Base-by-base conservation (phyloP, 1,140 invertebrate genomes). In the Heliconius hermathena region DNA sequence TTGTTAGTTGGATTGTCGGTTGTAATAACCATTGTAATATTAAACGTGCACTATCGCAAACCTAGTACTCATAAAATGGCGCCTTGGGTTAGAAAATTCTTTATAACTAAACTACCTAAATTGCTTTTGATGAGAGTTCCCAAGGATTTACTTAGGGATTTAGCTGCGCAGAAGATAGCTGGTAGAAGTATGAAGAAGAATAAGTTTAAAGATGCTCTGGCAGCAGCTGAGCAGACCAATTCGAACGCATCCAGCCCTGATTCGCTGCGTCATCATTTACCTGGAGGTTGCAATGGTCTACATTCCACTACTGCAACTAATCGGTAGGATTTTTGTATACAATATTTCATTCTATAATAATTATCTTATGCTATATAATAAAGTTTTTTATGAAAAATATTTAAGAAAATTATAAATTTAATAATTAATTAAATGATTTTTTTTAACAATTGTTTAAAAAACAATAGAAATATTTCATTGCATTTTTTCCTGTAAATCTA, bases 11-110 rank as follows among this genome's bases (percentile, higher is more conserved):
- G 98, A 1, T 93, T 99, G 11, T 99, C 99, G 29, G 99, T 99
- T 60, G 97, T 99, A 22, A 98, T 99, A 82, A 99, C 99, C 29
- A 99, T 99, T 83, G 97, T 99, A 78, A 99, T 99, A 86, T 95
- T 99, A 36, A 99, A 99, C 92, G 97, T 99, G n/a, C 99, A 99
- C 91, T 99, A 99, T 91, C 97, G 99, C 3, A 99, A 99, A 88
- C 99, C 99, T 3, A 98, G 98, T 83, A 99, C 99, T 0, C 99
- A 99, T 93, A 98, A 98, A 93, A 99, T 99, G 98, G 96, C 98
- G 1, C 97, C 97, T 0, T 99, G 98, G 98, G 97, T 99, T 9
- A 95, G 98, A 71, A 96, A 96, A 78, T 96, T 99, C 82, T 99
- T 99, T 92, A 98, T 98, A 85, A 96, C 97, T 82, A 96, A 96